These are phyloP conservation scores for Agriopis marginaria DNA, from an alignment of 2,888 invertebrate genomes.

Conservation along the genomic window DNA sequence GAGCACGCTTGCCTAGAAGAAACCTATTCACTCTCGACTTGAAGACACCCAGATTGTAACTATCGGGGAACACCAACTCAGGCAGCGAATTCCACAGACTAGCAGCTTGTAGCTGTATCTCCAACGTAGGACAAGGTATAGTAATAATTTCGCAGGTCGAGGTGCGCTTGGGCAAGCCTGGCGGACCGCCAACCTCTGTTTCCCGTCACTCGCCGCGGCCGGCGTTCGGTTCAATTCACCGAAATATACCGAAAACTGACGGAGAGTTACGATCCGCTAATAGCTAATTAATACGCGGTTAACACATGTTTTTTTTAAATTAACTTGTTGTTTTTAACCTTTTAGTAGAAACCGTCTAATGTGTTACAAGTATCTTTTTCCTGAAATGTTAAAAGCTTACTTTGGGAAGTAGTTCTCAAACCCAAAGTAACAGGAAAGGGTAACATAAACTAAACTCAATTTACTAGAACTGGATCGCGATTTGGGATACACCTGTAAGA, in stretches of 20 bases:
- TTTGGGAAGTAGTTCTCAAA: constrained; percentile 6
- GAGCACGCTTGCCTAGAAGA: no score
- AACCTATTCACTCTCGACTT: no score
- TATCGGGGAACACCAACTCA: no score
- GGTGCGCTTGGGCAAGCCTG: constrained; percentile 42
- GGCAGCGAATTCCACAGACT: no score
- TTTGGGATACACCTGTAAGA: no score
- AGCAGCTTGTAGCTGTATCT: neutral
- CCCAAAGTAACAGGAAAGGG: neutral
- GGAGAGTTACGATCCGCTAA: constrained; percentile 65
- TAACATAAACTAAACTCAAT: constrained; percentile 8
- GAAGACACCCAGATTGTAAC: no score
- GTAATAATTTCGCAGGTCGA: constrained; percentile 22
- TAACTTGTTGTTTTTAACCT: constrained; percentile 48
- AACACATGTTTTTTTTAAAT: constrained; percentile 51
- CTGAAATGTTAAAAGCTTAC: neutral
- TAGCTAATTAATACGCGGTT: constrained; percentile 62
- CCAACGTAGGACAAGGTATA: neutral
- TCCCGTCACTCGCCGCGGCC: constrained; percentile 56
- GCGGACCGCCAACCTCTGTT: constrained; percentile 62
- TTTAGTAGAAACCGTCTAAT: constrained; percentile 25
- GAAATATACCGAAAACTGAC: constrained; percentile 52
- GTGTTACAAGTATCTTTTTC: neutral
- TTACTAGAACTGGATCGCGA: neutral
- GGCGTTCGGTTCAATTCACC: constrained; percentile 43